Evolutionary conservation across 2,888 invertebrate species (phyloP).

Genomic region (Trachelus troglodyta): DNA sequence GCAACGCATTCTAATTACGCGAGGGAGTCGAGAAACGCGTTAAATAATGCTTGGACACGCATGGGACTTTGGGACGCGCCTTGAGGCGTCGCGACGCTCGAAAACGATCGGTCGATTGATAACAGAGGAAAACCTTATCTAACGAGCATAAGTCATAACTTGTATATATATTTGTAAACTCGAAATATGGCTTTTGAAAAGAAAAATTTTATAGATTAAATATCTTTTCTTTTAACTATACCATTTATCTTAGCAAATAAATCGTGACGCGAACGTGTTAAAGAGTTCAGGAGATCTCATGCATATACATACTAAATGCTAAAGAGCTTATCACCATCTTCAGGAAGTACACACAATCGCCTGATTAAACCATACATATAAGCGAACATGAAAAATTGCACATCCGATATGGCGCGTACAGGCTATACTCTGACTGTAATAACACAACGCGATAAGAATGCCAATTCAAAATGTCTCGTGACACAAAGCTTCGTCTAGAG

Average conservation of each 20-base stretch:
- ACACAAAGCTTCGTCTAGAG: background rate
- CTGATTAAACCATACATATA: background rate
- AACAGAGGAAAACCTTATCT: background rate
- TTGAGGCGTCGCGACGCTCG: slow-evolving; percentile 29
- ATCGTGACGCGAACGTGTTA: background rate
- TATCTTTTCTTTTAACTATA: background rate
- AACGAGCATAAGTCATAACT: background rate
- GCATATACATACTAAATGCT: slow-evolving; percentile 1
- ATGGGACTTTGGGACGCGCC: slow-evolving; percentile 17
- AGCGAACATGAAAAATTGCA: background rate
- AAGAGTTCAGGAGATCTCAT: background rate
- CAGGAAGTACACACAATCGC: slow-evolving; percentile 29
- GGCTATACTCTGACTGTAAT: background rate
- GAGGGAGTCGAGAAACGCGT: slow-evolving; percentile 29
- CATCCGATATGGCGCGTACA: background rate
- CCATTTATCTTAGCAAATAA: background rate
- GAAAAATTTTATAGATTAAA: background rate
- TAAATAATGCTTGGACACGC: slow-evolving; percentile 44
- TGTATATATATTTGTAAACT: too few relatives aligned
- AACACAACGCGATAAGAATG: background rate
- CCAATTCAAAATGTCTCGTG: background rate
- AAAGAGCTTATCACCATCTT: slow-evolving; percentile 32
- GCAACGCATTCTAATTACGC: slow-evolving; percentile 46
- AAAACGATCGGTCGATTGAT: slow-evolving; percentile 17
- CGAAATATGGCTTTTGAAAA: background rate